Conservation (phyloP, 37 sponge, comb jelly and placozoan genomes). For the Bolinopsis microptera region DNA sequence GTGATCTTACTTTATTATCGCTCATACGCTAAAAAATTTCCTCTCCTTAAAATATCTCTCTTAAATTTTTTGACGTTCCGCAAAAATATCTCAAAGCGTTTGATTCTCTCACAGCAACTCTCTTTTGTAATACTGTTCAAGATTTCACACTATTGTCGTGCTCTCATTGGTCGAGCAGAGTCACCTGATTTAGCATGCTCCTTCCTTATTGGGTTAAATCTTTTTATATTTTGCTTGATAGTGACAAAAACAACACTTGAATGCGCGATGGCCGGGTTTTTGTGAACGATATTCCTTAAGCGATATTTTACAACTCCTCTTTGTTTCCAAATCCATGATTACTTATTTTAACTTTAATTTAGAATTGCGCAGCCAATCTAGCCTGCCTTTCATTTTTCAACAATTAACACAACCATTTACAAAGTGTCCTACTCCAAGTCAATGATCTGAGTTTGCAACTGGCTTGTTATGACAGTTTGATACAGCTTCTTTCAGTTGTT, state of each 20-base stretch:
- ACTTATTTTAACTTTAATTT: too few species aligned
- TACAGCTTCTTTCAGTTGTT: too few species aligned
- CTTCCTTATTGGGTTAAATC: not conserved
- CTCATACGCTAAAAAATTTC: not conserved
- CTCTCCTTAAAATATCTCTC: not conserved
- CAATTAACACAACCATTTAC: too few species aligned
- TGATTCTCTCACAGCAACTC: not conserved
- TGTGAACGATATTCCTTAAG: too few species aligned
- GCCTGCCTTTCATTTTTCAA: too few species aligned
- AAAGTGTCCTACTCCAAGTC: too few species aligned
- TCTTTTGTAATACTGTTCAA: not conserved
- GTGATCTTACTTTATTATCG: too few species aligned
- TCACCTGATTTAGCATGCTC: not conserved
- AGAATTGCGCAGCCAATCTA: too few species aligned
- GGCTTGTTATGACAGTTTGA: too few species aligned
- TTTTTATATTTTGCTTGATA: not conserved
- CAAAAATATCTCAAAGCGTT: not conserved
- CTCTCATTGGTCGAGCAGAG: not conserved
- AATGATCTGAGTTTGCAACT: too few species aligned
- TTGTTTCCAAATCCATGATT: too few species aligned
- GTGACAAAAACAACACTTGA: not conserved
- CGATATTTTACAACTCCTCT: too few species aligned
- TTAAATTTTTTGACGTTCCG: not conserved
- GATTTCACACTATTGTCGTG: not conserved
- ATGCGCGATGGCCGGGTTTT: not conserved